Conservation (phyloP, 2,888 invertebrate genomes). For the Gordius sp. region DNA sequence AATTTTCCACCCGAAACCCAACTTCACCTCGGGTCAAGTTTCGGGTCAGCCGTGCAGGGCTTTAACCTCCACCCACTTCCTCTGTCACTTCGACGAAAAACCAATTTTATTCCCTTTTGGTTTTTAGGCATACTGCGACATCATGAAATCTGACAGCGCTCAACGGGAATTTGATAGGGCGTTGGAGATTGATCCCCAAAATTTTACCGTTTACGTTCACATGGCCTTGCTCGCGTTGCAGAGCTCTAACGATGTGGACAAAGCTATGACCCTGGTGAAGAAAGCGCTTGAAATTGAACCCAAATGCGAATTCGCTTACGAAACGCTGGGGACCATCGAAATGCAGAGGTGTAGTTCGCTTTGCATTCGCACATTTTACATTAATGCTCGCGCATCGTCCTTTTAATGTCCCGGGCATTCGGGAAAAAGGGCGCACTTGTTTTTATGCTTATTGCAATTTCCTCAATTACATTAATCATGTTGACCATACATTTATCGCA, state of each 20-base stretch:
- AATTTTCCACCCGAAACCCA: too few species aligned
- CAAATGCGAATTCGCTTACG: conserved; percentile 74
- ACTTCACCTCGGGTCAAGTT: too few species aligned
- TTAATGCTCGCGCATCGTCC: not conserved
- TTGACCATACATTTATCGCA: too few species aligned
- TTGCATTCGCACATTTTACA: not conserved
- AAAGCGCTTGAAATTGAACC: conserved; percentile 60
- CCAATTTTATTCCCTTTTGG: too few species aligned
- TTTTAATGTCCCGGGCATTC: too few species aligned
- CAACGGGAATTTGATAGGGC: conserved; percentile 54
- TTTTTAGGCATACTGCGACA: conserved; percentile 45
- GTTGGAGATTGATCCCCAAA: conserved; percentile 49
- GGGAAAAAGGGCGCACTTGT: too few species aligned
- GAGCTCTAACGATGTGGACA: conserved; percentile 45
- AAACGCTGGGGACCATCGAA: conserved; percentile 73
- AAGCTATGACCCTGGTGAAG: conserved; percentile 47
- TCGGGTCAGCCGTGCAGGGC: too few species aligned
- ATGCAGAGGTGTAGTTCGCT: conserved; percentile 45
- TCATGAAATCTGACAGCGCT: conserved; percentile 52
- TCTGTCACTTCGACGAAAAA: too few species aligned
- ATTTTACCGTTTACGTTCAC: conserved; percentile 61
- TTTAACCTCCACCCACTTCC: too few species aligned
- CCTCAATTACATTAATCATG: too few species aligned
- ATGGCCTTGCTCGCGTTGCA: conserved; percentile 49
- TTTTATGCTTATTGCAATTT: too few species aligned